Evolutionary conservation across 2,797 vertebrate species (phyloP), one percentile per base, ranked within the genome.

Genomic region (Serranus cabrilla): DNA sequence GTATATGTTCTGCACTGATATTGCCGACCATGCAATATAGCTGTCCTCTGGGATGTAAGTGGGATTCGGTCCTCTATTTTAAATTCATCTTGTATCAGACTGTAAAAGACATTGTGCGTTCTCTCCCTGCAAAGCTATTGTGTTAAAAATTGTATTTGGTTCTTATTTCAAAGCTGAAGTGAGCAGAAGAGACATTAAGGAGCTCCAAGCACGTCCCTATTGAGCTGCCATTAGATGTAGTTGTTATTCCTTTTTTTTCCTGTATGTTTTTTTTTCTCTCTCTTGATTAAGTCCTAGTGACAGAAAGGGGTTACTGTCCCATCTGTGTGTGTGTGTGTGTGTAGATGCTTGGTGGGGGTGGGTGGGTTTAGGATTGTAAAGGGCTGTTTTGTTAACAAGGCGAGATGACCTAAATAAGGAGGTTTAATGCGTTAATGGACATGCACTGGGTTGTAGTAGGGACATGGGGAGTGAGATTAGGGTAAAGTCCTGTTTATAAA

Each of bases 221-320:
- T 72, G 68, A 66, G 75, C 62, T 79, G 25, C 72, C 70, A 70
- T 81, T 72, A 81, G 63, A 78, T 54, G 52, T 55, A 79, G 61
- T 54, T 77, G 57, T 78, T 74, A 59, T 76, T 76, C 71, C 27
- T 3, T 27, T 52, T 64, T 76, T 76, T 80, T 73, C 49, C 23
- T 71, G 40, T 74, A 64, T 77, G 76, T 71, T 82, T 80, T 59
- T 81, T 49, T 17, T 63, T 16, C 13, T 67, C 49, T 37, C 69
- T 87, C 74, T 46, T 91, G 86, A 93, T 87, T 78, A 89, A 93
- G 77, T 89, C 81, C 68, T 75, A 81, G 84, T 93, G 94, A 94
- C 92, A 93, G 85, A 93, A 94, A 92, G 87, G 72, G 92, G 93
- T 93, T 92, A 93, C 85, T 88, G 79, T 87, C 80, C 80, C 68